Base-by-base conservation (phyloP, 1,140 invertebrate genomes). In the Dendrolimus punctatus region DNA sequence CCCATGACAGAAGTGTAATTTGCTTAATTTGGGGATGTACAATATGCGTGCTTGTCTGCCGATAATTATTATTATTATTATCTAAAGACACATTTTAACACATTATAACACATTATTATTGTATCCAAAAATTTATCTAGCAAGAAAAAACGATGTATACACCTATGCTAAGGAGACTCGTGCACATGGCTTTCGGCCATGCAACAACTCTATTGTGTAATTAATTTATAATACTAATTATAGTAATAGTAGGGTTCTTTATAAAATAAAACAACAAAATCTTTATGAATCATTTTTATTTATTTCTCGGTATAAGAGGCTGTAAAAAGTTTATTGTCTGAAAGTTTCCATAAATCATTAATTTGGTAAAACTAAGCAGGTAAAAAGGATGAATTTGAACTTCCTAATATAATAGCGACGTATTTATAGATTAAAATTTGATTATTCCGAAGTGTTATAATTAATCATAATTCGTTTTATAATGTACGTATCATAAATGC, bases 281-380 rank as follows among this genome's bases (percentile, higher is more conserved):
- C 36, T 75, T 73, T 76, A 80, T 23, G 71, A 84, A 76, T 81
- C 71, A 73, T 76, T 81, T 68, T 85, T 77, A 80, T 81, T 81
- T 73, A 80, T 76, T 76, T 76, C 71, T 80, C 77, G 74, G 78
- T 85, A 83, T 74, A 85, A 79, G 78, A 77, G 78, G 73, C 71
- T 85, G 82, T 80, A 80, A 79, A 83, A 85, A 80, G 74, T 23
- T 80, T 85, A 85, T 85, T 85, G 82, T 85, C 82, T 76, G 81
- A 80, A 79, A 72, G 75, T 81, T 81, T 76, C 76, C 58, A 70
- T 80, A 71, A 76, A 78, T 77, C 70, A 64, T 65, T 58, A 46
- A 72, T 78, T 80, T 77, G 64, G 69, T 76, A 68, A 62, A 60
- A 66, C 69, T 74, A 79, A 68, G 53, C 66, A 60, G 50, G 40